phyloP scores from a whole-genome alignment of 1,140 invertebrate genomes.

The Muscidifurax raptorellus region DNA sequence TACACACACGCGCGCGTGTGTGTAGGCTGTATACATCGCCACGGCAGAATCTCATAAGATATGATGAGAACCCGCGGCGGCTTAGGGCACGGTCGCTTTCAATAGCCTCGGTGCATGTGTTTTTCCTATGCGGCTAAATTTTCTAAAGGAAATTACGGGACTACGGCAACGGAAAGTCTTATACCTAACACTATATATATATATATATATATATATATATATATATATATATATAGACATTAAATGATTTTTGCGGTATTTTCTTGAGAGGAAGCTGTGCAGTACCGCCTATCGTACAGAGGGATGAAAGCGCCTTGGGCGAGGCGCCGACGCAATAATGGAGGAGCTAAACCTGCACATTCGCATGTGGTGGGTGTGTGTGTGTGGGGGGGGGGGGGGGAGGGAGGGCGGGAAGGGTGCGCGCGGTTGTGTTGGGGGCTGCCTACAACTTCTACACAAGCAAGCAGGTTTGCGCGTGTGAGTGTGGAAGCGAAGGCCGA shows the following conservation, averaged over 20 bases:
- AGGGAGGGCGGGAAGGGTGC: background rate
- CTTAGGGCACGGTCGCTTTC: slow-evolving; percentile 28
- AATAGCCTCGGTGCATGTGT: background rate
- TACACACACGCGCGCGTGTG: too few species aligned
- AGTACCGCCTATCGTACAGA: background rate
- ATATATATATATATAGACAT: too few species aligned
- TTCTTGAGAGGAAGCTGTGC: slow-evolving; percentile 1
- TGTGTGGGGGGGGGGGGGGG: background rate
- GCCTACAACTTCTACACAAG: too few species aligned
- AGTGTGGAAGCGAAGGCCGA: background rate
- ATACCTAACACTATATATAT: too few species aligned
- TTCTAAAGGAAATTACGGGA: background rate
- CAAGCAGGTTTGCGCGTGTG: slow-evolving; percentile 44
- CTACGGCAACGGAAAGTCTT: too few species aligned
- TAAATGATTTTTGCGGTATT: slow-evolving; percentile 37
- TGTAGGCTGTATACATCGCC: too few species aligned
- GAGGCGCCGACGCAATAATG: too few species aligned
- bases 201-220: too few species aligned
- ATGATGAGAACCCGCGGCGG: slow-evolving; percentile 73
- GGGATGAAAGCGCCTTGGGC: slow-evolving; percentile 40
- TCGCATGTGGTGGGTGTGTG: too few species aligned
- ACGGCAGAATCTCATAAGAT: slow-evolving; percentile 71
- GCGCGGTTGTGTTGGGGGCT: slow-evolving; percentile 9
- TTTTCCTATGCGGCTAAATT: slow-evolving; percentile 14
- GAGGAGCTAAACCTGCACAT: too few species aligned